A percentile compares a stretch with the other conserved stretches of the same genome.
phyloP scores from a whole-genome alignment of 92 coral and sea anemone genomes.

The Phenganax stokvisi region DNA sequence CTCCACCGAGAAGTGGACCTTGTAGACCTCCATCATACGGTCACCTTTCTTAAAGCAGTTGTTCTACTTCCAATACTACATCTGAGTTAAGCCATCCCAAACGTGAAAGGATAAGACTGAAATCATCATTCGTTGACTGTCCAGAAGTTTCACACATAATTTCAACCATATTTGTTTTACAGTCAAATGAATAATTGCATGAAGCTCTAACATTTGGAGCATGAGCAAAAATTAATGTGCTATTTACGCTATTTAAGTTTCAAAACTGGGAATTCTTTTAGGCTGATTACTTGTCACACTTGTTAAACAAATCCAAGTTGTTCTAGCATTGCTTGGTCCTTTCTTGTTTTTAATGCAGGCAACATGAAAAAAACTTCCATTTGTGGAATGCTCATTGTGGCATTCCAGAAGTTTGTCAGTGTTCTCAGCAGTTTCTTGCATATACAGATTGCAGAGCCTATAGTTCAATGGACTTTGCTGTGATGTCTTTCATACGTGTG shows the following conservation, averaged over 20 bases:
- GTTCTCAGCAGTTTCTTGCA: conserved; percentile 45
- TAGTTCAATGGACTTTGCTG: conserved; percentile 22
- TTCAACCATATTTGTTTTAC: conserved; percentile 10
- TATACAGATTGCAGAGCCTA: conserved; percentile 54
- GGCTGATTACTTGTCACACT: not conserved
- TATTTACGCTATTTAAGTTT: too few species aligned
- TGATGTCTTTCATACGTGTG: conserved; percentile 15
- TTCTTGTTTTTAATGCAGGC: conserved; percentile 54
- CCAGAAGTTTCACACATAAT: conserved; percentile 41
- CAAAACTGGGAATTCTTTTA: too few species aligned
- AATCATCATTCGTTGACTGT: conserved; percentile 40
- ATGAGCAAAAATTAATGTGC: too few species aligned
- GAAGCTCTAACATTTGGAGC: conserved; percentile 40
- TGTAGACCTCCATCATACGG: conserved; percentile 11
- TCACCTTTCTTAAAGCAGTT: conserved; percentile 15
- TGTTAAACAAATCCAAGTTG: conserved; percentile 51
- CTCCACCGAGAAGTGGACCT: conserved; percentile 35
- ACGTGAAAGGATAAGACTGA: conserved; percentile 16
- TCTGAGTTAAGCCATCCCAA: conserved; percentile 13
- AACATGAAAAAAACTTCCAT: conserved; percentile 64
- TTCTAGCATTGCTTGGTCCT: conserved; percentile 59
- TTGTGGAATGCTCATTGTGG: conserved; percentile 50
- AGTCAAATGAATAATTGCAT: conserved; percentile 20
- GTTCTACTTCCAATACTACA: not conserved
- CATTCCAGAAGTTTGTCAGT: conserved; percentile 62